Evolutionary conservation across 2,888 invertebrate genomes (phyloP).

Genomic region (Aphodius sticticus): DNA sequence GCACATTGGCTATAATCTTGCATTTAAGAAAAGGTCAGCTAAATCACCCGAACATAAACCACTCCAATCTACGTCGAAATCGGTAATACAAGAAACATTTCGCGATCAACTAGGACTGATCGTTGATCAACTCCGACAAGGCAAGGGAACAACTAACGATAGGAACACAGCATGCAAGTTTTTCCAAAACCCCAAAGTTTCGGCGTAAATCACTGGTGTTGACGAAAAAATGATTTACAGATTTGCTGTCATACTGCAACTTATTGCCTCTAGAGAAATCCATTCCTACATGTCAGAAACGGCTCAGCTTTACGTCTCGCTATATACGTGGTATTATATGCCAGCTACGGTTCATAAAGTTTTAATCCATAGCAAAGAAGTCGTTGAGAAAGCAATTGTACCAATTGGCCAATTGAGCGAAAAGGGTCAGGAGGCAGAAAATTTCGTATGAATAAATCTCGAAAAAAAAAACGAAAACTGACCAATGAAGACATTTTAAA

Average conservation of each 20-base stretch:
- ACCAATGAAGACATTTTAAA: too few species aligned
- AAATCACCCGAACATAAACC: background rate
- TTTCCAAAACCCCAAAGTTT: background rate
- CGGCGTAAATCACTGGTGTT: slow-evolving; percentile 1
- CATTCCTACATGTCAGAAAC: background rate
- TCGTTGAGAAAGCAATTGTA: background rate
- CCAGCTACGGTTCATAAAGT: background rate
- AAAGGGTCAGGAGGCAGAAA: background rate
- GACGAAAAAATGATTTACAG: background rate
- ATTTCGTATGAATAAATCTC: too few species aligned
- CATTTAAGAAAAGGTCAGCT: background rate
- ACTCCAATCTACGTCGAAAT: background rate
- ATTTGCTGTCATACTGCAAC: slow-evolving; percentile 10
- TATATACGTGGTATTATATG: slow-evolving; percentile 13
- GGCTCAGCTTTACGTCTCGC: background rate
- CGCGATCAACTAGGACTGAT: background rate
- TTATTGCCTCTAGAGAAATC: background rate
- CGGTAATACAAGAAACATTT: background rate
- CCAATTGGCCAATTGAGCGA: background rate
- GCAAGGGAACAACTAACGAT: slow-evolving; percentile 6
- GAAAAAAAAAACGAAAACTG: too few species aligned
- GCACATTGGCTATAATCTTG: background rate
- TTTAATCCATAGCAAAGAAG: slow-evolving; percentile 1
- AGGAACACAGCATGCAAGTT: slow-evolving; percentile 4
- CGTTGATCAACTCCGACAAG: background rate